These are phyloP conservation scores for Notothenia rossii DNA, from an alignment of 2,113 vertebrate species.

Conservation along the genomic window DNA sequence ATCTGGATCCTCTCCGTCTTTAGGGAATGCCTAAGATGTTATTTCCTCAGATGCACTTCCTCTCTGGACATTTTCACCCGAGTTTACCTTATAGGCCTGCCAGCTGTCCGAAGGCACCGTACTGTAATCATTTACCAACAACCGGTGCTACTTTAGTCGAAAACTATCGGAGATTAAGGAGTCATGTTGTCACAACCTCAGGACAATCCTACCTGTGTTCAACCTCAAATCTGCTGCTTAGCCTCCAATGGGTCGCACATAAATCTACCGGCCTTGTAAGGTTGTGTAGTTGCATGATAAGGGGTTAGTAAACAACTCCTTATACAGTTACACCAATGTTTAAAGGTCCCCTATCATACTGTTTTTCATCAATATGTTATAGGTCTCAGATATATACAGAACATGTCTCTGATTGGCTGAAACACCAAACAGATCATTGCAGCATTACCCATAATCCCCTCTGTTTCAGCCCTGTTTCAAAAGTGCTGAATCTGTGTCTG, in stretches of 20 bases:
- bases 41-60: conserved; percentile 54
- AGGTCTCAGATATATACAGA: no score
- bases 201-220: conserved; percentile 76
- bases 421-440: no score
- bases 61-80: conserved; percentile 37
- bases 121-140: conserved; percentile 71
- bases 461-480: no score
- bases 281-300: conserved; percentile 55
- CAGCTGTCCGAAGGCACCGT: conserved; percentile 60
- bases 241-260: conserved; percentile 36
- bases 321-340: conserved; percentile 33
- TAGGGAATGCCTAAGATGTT: conserved; percentile 36
- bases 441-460: no score
- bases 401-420: no score
- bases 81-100: conserved; percentile 39
- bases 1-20: conserved; percentile 37
- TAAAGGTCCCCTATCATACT: conserved; percentile 2
- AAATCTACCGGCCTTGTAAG: conserved; percentile 11
- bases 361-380: no score
- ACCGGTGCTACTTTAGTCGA: conserved; percentile 79
- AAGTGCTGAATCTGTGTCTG: no score
- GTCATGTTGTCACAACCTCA: conserved; percentile 77
- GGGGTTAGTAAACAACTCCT: conserved; percentile 36
- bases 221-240: conserved; percentile 57
- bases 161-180: conserved; percentile 67